Base-by-base conservation (phyloP, 2,113 vertebrate species). In the Hipposideros armiger region DNA sequence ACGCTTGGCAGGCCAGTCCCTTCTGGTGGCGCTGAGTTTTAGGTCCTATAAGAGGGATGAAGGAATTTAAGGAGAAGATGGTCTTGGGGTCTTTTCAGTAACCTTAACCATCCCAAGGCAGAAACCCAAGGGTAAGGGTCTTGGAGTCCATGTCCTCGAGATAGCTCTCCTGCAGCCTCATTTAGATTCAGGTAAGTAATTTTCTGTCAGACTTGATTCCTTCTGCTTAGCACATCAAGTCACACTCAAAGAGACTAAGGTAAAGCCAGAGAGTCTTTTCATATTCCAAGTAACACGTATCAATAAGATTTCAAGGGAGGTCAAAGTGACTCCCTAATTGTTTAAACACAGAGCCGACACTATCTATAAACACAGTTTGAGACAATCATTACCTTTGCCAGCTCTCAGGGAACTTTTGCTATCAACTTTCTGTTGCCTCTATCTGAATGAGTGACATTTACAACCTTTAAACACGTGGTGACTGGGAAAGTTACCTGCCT, bases 381-480 rank as follows among this genome's bases (percentile, higher is more conserved):
- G 92, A 67, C 54, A 22, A 72, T 58, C 32, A 28, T 87, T 82
- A 40, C 58, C 88, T 78, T 30, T 28, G 10, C 30, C 42, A 7
- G 77, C 30, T 96, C 88, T 84, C 20, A 2, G 42, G 70, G 36
- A 95, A 17, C 50, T 26, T n/a, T 22, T 77, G 87, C 81, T 92
- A 93, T 87, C 86, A 87, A 15, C 74, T 54, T 72, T 45, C 91
- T 89, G 64, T 89, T 91, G 74, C 52, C 47, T 87, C 52, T 5
- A 0, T 64, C 52, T 1, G 70, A 87, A 11, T 83, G 94, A 96
- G 36, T 91, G 97, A 85, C 89, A 73, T 20, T 52, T 69, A 87
- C 70, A 30, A 67, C 80, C 74, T 74, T 81, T 70, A 67, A 66
- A 52, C 11, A 14, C 32, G 3, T n/a, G 50, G 81, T 24, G 74